These are phyloP conservation scores for Pao palembangensis DNA, from an alignment of 2,113 vertebrate species.

Conservation along the genomic window DNA sequence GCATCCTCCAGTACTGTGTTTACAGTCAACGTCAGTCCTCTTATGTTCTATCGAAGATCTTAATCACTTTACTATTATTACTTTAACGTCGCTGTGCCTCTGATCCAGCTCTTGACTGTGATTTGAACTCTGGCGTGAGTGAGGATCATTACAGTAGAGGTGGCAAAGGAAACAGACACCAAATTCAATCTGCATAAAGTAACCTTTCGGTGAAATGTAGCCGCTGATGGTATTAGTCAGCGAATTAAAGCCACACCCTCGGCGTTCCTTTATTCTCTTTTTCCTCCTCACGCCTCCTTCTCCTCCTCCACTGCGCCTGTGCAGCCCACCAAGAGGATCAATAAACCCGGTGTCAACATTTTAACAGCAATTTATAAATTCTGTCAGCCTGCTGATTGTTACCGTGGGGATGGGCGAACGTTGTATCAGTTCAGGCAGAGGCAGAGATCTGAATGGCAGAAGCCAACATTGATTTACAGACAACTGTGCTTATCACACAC, in stretches of 20 bases:
- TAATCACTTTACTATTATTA: background rate
- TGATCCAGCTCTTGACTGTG: background rate
- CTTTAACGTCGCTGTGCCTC: background rate
- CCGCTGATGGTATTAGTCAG: constrained; percentile 35
- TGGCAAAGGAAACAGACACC: constrained; percentile 39
- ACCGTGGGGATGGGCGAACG: constrained; percentile 22
- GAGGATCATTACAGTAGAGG: constrained; percentile 46
- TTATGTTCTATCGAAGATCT: background rate
- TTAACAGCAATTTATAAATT: constrained; percentile 53
- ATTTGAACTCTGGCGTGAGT: constrained; percentile 15
- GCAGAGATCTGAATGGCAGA: constrained; percentile 54
- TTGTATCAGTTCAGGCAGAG: constrained; percentile 41
- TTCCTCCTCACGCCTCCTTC: constrained; percentile 17
- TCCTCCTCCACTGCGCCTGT: constrained; percentile 5
- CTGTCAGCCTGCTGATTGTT: constrained; percentile 42
- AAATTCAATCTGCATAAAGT: constrained; percentile 55
- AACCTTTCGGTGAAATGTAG: constrained; percentile 41
- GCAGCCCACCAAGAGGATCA: constrained; percentile 28
- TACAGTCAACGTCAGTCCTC: background rate
- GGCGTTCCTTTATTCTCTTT: constrained; percentile 34
- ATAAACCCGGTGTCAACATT: constrained; percentile 49
- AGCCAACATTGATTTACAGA: constrained; percentile 53
- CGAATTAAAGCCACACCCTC: constrained; percentile 36
- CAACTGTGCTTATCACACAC: constrained; percentile 43
- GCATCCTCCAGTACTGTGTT: too few relatives aligned